Evolutionary conservation across 2,797 vertebrate genomes (phyloP).

Genomic region (Danio choprae): DNA sequence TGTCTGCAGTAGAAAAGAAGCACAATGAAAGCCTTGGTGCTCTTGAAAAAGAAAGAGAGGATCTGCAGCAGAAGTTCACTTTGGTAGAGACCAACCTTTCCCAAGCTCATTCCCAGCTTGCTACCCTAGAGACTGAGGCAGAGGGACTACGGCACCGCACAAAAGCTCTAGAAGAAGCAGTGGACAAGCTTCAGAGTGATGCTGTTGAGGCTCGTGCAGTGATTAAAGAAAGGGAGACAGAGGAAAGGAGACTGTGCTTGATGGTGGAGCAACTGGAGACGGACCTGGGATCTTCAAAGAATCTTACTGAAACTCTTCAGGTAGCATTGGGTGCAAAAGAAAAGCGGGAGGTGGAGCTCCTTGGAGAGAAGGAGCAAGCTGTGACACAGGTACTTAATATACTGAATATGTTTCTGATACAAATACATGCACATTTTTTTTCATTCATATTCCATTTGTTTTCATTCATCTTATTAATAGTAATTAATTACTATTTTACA

Average conservation of each 20-base stretch:
- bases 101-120: conserved; percentile 69
- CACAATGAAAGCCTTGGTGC: conserved; percentile 72
- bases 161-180: conserved; percentile 80
- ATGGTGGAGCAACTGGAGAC: conserved; percentile 87
- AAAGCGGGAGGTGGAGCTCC: conserved; percentile 85
- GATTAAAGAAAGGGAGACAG: conserved; percentile 82
- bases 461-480: background rate
- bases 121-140: conserved; percentile 77
- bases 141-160: conserved; percentile 75
- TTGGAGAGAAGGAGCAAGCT: conserved; percentile 89
- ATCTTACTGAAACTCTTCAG: conserved; percentile 83
- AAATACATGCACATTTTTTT: background rate
- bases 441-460: no score
- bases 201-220: conserved; percentile 72
- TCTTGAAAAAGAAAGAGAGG: conserved; percentile 77
- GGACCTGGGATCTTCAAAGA: conserved; percentile 88
- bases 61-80: conserved; percentile 73
- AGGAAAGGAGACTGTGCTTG: conserved; percentile 83
- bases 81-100: conserved; percentile 71
- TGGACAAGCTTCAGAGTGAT: conserved; percentile 76
- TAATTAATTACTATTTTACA: background rate
- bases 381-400: conserved; percentile 75
- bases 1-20: conserved; percentile 75
- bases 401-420: background rate
- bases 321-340: conserved; percentile 86